Conservation (phyloP, 2,797 vertebrate genomes). For the Kryptopterus vitreolus region DNA sequence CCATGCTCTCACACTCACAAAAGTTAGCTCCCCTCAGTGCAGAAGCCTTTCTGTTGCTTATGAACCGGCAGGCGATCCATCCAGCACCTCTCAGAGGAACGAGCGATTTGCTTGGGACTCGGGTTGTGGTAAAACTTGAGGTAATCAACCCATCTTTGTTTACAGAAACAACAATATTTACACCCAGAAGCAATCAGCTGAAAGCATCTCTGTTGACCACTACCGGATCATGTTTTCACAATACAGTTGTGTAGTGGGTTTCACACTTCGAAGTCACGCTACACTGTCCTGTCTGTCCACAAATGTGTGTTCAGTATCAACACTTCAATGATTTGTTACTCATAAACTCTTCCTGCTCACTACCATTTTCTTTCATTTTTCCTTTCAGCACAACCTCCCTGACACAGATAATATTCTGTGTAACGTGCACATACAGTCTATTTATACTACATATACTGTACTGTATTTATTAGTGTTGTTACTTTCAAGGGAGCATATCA, state of each 20-base stretch:
- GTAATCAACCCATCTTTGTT: constrained; percentile 59
- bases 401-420: background rate
- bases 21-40: constrained; percentile 22
- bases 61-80: constrained; percentile 21
- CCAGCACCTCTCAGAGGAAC: constrained; percentile 44
- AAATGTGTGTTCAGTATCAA: constrained; percentile 69
- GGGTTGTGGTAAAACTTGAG: constrained; percentile 21
- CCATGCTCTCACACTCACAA: constrained; percentile 32
- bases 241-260: constrained; percentile 62
- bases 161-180: constrained; percentile 70
- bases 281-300: constrained; percentile 60
- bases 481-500: background rate
- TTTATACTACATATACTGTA: background rate
- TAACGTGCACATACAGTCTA: background rate
- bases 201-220: constrained; percentile 69
- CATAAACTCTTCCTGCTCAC: background rate
- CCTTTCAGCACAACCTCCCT: background rate
- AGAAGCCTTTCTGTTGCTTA: constrained; percentile 19
- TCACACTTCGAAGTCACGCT: constrained; percentile 67
- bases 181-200: constrained; percentile 61
- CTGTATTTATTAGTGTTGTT: background rate
- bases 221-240: constrained; percentile 73
- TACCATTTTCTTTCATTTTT: background rate
- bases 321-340: constrained; percentile 44
- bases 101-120: constrained; percentile 43